Evolutionary conservation across 2,888 invertebrate species (phyloP).

Genomic region (Punctoribates punctum): DNA sequence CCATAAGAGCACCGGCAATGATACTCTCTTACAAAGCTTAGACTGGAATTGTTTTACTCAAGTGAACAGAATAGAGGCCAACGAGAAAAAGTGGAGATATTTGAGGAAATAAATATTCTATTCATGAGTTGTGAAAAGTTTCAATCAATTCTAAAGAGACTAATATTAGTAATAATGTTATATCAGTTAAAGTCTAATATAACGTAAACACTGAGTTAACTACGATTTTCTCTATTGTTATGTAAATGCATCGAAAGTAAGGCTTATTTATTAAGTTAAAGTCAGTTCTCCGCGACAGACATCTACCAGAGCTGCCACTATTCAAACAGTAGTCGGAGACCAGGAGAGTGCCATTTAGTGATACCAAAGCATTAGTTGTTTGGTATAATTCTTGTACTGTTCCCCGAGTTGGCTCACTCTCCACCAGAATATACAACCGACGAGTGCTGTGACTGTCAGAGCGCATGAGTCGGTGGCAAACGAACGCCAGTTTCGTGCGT

Average conservation of each 20-base stretch:
- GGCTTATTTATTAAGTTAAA: conserved; percentile 22
- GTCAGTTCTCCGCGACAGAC: conserved; percentile 10
- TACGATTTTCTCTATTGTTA: conserved; percentile 26
- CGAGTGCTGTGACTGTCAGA: conserved; percentile 10
- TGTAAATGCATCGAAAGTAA: conserved; percentile 9
- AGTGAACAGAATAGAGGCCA: not conserved
- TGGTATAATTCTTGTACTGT: conserved; percentile 2
- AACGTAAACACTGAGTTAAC: not conserved
- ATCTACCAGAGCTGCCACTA: conserved; percentile 12
- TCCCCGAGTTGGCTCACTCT: not conserved
- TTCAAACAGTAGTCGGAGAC: conserved; percentile 16
- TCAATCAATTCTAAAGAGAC: not conserved
- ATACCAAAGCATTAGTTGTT: conserved; percentile 37
- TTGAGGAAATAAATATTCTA: not conserved
- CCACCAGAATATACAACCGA: conserved; percentile 1
- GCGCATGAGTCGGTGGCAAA: conserved; percentile 9
- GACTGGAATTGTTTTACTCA: not conserved
- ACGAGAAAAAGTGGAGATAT: not conserved
- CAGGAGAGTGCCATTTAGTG: conserved; percentile 35
- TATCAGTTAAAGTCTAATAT: conserved; percentile 8
- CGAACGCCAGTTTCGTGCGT: conserved; percentile 7
- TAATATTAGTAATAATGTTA: conserved; percentile 29
- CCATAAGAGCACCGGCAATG: not conserved
- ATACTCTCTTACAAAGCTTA: conserved; percentile 15
- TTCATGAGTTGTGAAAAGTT: conserved; percentile 15